A percentile compares a stretch with the other conserved stretches of the same genome.
phyloP scores from a whole-genome alignment of 2,888 invertebrate genomes.

The Scaptomyza caliginosa region DNA sequence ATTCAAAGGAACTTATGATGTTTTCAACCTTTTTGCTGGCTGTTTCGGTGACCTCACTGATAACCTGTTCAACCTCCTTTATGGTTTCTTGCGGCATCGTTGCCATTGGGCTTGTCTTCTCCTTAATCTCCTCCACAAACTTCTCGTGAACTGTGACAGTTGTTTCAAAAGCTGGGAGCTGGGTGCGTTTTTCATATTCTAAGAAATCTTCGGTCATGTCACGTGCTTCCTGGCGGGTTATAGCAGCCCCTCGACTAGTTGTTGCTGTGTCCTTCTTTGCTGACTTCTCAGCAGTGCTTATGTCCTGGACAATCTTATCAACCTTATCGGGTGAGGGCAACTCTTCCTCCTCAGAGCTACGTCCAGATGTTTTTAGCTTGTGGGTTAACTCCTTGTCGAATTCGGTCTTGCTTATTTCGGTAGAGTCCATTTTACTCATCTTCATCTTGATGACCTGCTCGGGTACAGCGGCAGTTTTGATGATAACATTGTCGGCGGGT shows the following conservation, averaged over 20 bases:
- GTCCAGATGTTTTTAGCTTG: constrained; percentile 82
- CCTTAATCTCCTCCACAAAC: constrained; percentile 73
- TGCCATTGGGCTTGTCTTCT: constrained; percentile 59
- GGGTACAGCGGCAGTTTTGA: constrained; percentile 82
- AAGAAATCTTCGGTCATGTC: constrained; percentile 81
- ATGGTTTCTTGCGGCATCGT: constrained; percentile 58
- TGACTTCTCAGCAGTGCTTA: constrained; percentile 62
- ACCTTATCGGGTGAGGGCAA: constrained; percentile 64
- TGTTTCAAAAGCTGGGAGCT: constrained; percentile 58
- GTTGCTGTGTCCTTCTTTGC: constrained; percentile 52
- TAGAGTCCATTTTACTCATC: constrained; percentile 82
- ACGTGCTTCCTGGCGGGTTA: constrained; percentile 74
- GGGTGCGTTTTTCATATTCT: constrained; percentile 74
- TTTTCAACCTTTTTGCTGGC: constrained; percentile 75
- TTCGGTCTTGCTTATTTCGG: constrained; percentile 82
- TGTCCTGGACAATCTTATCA: constrained; percentile 70
- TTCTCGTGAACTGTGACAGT: constrained; percentile 65
- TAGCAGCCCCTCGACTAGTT: constrained; percentile 53
- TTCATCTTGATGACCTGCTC: constrained; percentile 84
- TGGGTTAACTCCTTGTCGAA: constrained; percentile 84
- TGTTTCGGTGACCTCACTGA: constrained; percentile 65
- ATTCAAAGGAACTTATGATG: constrained; percentile 74
- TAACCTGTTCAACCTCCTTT: constrained; percentile 63
- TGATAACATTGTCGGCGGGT: constrained; percentile 84
- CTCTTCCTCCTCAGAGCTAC: constrained; percentile 75